Evolutionary conservation across 2,113 vertebrate genomes (phyloP).

Genomic region (Struthidea cinerea): DNA sequence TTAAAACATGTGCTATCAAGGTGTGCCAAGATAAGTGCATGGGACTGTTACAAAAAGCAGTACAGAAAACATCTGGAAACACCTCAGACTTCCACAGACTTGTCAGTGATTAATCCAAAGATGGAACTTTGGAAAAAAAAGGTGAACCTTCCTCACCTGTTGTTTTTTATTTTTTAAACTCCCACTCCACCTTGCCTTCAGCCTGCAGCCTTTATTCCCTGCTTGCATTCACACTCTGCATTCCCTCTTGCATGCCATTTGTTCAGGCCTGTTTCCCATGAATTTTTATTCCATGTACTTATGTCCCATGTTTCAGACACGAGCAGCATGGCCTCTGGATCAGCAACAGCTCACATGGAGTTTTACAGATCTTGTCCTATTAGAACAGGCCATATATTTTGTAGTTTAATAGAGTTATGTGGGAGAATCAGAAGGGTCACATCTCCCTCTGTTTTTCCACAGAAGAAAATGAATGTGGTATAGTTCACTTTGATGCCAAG

Average conservation of each 20-base stretch:
- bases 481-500: conserved; percentile 34
- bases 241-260: not conserved
- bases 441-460: conserved; percentile 31
- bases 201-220: not conserved
- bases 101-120: not conserved
- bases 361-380: not conserved
- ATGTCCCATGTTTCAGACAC: not conserved
- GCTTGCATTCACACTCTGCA: not conserved
- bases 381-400: not conserved
- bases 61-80: not conserved
- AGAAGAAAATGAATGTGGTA: not conserved
- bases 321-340: not conserved
- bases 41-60: not conserved
- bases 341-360: not conserved
- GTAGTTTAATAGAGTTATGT: not conserved
- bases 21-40: not conserved
- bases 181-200: not conserved
- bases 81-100: not conserved
- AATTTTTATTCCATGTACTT: not conserved
- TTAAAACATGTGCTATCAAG: not conserved
- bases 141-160: not conserved
- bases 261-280: not conserved
- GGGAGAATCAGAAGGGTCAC: conserved; percentile 26
- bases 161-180: not conserved
- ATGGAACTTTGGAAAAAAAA: not conserved